phyloP scores from a whole-genome alignment of 92 coral and sea anemone species.

The Zoanthus solanderi region DNA sequence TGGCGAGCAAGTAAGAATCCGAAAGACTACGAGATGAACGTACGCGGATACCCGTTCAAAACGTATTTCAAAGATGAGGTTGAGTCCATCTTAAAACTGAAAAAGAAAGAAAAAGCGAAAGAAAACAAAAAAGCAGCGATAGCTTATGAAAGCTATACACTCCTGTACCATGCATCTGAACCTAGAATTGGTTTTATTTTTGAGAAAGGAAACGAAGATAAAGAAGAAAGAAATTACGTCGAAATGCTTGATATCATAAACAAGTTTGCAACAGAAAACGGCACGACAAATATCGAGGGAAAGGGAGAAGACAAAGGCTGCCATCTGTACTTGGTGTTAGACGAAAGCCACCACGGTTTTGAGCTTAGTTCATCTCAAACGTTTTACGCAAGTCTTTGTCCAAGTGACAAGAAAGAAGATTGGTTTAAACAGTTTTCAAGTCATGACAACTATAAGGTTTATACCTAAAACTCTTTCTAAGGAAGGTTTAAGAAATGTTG shows the following conservation, averaged over 20 bases:
- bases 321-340: slow-evolving; percentile 76
- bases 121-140: background rate
- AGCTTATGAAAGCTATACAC: slow-evolving; percentile 35
- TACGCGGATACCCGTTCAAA: slow-evolving; percentile 58
- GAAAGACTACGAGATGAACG: slow-evolving; percentile 63
- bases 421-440: slow-evolving; percentile 59
- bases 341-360: slow-evolving; percentile 57
- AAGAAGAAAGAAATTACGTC: slow-evolving; percentile 29
- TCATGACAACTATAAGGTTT: slow-evolving; percentile 54
- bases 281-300: slow-evolving; percentile 60
- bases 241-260: slow-evolving; percentile 63
- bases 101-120: slow-evolving; percentile 2
- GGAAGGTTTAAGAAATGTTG: background rate
- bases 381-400: slow-evolving; percentile 40
- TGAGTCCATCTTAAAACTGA: slow-evolving; percentile 25
- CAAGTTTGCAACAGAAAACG: slow-evolving; percentile 65
- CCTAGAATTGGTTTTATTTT: slow-evolving; percentile 83
- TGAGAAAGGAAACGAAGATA: slow-evolving; percentile 24
- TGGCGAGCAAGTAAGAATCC: slow-evolving; percentile 73
- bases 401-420: slow-evolving; percentile 27
- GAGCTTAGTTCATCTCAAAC: slow-evolving; percentile 43
- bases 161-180: slow-evolving; percentile 72
- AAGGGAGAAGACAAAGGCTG: slow-evolving; percentile 70
- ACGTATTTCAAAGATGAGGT: slow-evolving; percentile 69
- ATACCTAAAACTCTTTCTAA: slow-evolving; percentile 36